Conservation (phyloP, 2,797 vertebrate species). For the Decapterus maruadsi region DNA sequence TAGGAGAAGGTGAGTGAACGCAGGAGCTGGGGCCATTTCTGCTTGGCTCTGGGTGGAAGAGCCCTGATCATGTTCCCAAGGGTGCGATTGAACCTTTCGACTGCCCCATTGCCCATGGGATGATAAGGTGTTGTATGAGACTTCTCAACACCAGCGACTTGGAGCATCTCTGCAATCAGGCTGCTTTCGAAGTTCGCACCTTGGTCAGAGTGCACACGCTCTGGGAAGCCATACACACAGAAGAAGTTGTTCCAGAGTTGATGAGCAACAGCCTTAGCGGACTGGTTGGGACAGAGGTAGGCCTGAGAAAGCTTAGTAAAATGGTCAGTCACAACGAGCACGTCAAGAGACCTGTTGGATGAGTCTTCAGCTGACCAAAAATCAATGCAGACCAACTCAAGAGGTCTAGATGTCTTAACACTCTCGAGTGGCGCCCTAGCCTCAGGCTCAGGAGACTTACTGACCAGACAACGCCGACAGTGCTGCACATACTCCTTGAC, state of each 20-base stretch:
- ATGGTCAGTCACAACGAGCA: conserved; percentile 43
- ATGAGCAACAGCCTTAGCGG: conserved; percentile 9
- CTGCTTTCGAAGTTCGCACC: conserved; percentile 9
- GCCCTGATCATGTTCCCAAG: conserved; percentile 8
- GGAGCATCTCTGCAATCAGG: conserved; percentile 20
- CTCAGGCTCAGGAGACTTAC: conserved; percentile 35
- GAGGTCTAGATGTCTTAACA: conserved; percentile 2
- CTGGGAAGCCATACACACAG: conserved; percentile 39
- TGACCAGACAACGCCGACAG: not conserved
- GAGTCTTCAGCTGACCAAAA: conserved; percentile 42
- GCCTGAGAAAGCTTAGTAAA: conserved; percentile 43
- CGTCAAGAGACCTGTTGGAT: conserved; percentile 18
- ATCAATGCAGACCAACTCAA: conserved; percentile 39
- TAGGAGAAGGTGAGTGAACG: conserved; percentile 31
- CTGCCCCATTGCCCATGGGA: conserved; percentile 3
- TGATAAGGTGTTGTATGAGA: conserved; percentile 15
- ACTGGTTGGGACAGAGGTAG: conserved; percentile 38
- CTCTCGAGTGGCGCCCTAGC: conserved; percentile 24
- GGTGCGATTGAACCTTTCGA: conserved; percentile 11
- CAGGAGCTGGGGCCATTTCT: conserved; percentile 20
- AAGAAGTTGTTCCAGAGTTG: conserved; percentile 44
- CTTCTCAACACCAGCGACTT: conserved; percentile 18
- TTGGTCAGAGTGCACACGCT: conserved; percentile 26
- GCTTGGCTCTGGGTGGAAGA: conserved; percentile 23
- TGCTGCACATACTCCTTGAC: not conserved